Percentiles rank a stretch among this genome's conserved stretches.
Conservation (phyloP, 2,888 invertebrate species). For the Iphiclides podalirius region DNA sequence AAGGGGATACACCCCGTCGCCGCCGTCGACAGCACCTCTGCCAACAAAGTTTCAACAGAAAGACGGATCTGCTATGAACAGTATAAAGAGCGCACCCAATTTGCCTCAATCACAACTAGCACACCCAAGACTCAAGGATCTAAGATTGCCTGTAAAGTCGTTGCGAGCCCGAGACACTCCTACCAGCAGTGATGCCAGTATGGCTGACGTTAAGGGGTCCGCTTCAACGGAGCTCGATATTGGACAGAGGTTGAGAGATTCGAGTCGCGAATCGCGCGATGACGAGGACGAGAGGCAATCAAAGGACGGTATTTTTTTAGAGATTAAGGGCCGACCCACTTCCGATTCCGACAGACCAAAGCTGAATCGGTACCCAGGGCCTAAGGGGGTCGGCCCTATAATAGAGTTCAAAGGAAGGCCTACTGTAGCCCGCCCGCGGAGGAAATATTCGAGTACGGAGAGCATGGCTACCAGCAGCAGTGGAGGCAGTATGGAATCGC, state of each 20-base stretch:
- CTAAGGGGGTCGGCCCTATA: conserved; percentile 80
- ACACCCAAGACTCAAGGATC: conserved; percentile 85
- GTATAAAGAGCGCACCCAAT: conserved; percentile 90
- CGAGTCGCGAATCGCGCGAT: conserved; percentile 78
- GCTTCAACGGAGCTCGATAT: conserved; percentile 67
- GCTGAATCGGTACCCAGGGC: conserved; percentile 77
- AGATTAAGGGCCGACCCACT: conserved; percentile 85
- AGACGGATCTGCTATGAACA: conserved; percentile 85
- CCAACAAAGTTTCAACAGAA: conserved; percentile 90
- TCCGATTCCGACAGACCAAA: conserved; percentile 78
- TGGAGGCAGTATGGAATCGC: conserved; percentile 92
- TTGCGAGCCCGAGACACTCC: conserved; percentile 82
- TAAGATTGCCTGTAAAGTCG: conserved; percentile 86
- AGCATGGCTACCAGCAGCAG: conserved; percentile 94
- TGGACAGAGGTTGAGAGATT: conserved; percentile 74
- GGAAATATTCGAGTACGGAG: conserved; percentile 88
- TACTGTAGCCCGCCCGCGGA: conserved; percentile 71
- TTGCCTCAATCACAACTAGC: conserved; percentile 84
- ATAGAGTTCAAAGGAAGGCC: conserved; percentile 83
- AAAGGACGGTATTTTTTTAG: conserved; percentile 85
- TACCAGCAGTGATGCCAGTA: conserved; percentile 82
- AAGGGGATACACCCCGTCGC: conserved; percentile 88
- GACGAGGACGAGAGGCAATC: conserved; percentile 85
- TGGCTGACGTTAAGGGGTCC: conserved; percentile 81
- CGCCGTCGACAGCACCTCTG: conserved; percentile 91